These are phyloP conservation scores for Glaucidium brasilianum DNA, from an alignment of 2,113 vertebrate genomes.

Conservation along the genomic window DNA sequence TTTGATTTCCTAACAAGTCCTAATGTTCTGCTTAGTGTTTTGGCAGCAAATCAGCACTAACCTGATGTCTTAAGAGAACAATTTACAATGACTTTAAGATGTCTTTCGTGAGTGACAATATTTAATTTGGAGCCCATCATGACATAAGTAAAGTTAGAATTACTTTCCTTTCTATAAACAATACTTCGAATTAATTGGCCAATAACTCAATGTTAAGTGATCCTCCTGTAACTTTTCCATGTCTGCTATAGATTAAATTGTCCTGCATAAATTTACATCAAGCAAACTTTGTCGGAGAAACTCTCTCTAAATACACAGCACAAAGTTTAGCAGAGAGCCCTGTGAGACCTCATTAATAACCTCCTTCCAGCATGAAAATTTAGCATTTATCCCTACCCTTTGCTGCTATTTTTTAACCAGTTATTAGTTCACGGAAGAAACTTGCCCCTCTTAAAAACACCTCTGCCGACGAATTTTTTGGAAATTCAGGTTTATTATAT, in stretches of 20 bases:
- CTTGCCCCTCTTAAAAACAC: neutral
- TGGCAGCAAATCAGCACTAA: slow-evolving; percentile 46
- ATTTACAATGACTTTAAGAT: slow-evolving; percentile 10
- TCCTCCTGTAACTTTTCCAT: neutral
- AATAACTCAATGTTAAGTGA: slow-evolving; percentile 32
- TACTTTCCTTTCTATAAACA: slow-evolving; percentile 43
- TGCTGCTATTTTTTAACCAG: neutral
- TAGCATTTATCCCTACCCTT: neutral
- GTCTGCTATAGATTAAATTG: neutral
- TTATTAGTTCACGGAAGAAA: neutral
- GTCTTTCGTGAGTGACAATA: neutral
- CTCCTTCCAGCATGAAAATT: neutral
- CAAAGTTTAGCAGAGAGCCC: neutral
- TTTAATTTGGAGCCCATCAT: slow-evolving; percentile 14
- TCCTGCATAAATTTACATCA: slow-evolving; percentile 7
- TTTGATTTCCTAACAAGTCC: slow-evolving; percentile 3
- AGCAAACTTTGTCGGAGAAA: neutral
- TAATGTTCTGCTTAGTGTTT: slow-evolving; percentile 11
- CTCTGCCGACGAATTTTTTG: neutral
- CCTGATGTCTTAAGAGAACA: slow-evolving; percentile 16
- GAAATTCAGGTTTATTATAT: neutral
- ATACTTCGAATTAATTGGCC: slow-evolving; percentile 35
- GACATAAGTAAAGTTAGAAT: slow-evolving; percentile 7
- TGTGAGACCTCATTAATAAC: neutral
- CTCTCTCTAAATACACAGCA: neutral